Evolutionary conservation across 2,888 invertebrate species (phyloP), one percentile per base, ranked within the genome.

Genomic region (Euproctis similis): DNA sequence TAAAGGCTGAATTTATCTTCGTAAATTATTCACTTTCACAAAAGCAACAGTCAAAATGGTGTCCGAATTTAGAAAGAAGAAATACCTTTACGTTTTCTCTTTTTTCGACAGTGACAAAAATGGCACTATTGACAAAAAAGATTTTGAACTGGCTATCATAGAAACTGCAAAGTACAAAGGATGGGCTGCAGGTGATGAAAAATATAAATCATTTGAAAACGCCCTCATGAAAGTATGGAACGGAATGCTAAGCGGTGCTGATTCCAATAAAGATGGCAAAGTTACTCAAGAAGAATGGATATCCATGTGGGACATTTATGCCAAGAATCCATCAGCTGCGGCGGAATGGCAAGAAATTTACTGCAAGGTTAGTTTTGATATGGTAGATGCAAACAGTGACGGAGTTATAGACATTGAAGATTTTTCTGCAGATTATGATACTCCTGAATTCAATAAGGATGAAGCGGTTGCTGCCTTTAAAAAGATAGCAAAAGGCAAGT

Each of bases 21-120:
- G n/a, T n/a, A n/a, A n/a, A n/a, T n/a, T n/a, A n/a, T n/a, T n/a
- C n/a, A n/a, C n/a, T n/a, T n/a, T n/a, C n/a, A n/a, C n/a, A n/a
- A n/a, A n/a, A n/a, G n/a, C n/a, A n/a, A n/a, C n/a, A n/a, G n/a
- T 7, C 89, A 78, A 71, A 63, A 81, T 81, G 78, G 91, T 94
- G 73, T 93, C 94, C 43, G 93, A 93, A 53, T 95, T 95, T 80
- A 92, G 94, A 68, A 93, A 91, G 85, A 93, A 93, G 87, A 95
- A 95, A 76, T 88, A 94, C 17, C 87, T 92, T 47, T 92, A 92
- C 76, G 91, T 95, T 31, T 95, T 95, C 87, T 90, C 92, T 24
- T 94, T 95, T 81, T 94, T 95, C 57, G 96, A 96, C 85, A 91
- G 92, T 45, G 93, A 96, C 76, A 90, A 90, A 61, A 95, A 95